phyloP scores from a whole-genome alignment of 2,888 invertebrate genomes.

The Dynastes hyllus region DNA sequence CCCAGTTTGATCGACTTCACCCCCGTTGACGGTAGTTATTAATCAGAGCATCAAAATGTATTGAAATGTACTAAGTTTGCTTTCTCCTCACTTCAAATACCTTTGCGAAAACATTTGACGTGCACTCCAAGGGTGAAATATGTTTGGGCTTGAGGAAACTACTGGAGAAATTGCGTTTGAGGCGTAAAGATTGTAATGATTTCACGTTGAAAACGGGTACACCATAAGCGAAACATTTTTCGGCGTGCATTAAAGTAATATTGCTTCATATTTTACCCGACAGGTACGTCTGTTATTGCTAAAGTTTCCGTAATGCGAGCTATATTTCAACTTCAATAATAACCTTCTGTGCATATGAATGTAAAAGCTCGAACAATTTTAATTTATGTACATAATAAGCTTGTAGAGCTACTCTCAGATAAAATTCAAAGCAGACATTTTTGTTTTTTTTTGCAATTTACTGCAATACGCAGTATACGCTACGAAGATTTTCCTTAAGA shows the following conservation, averaged over 20 bases:
- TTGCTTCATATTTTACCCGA: not conserved
- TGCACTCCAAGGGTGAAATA: not conserved
- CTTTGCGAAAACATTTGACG: not conserved
- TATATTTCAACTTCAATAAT: constrained; percentile 4
- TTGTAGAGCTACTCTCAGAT: too few species aligned
- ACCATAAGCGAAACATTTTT: constrained; percentile 1
- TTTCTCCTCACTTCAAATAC: not conserved
- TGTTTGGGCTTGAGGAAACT: not conserved
- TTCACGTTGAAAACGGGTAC: not conserved
- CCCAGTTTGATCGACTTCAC: too few species aligned
- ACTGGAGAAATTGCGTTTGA: not conserved
- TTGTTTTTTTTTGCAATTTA: too few species aligned
- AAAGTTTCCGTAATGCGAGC: not conserved
- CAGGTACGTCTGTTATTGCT: not conserved
- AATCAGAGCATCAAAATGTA: too few species aligned
- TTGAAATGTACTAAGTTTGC: too few species aligned
- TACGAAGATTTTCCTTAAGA: too few species aligned
- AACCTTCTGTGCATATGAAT: not conserved
- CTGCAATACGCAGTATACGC: too few species aligned
- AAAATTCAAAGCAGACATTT: too few species aligned
- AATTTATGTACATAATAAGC: too few species aligned
- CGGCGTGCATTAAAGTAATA: not conserved
- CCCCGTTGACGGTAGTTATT: too few species aligned
- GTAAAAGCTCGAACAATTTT: too few species aligned
- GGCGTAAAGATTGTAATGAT: not conserved